Base-by-base conservation (phyloP, 2,888 invertebrate genomes). In the Drosophila cracens region DNA sequence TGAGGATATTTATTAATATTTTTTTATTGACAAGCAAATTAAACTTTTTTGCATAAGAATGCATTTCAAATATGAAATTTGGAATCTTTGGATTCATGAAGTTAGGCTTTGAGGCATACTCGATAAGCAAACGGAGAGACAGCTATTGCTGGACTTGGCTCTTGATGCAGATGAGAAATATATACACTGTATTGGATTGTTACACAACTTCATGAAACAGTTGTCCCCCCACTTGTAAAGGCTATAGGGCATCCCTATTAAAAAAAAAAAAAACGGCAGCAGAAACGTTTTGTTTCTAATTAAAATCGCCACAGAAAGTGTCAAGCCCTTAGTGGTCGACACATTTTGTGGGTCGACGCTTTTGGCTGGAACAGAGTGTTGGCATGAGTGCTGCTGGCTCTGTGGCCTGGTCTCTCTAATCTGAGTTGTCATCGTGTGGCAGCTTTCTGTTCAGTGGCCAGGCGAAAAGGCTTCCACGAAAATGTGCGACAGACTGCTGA, bases 251-350 rank as follows among this genome's bases (percentile, higher is more conserved):
- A 46, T 25, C 25, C 8, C 4, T 2, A n/a, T 18, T 18, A 18
- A 29, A 29, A 49, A 11, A 16, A 25, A 25, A 11, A 21, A 60
- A 38, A 57, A 51, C 48, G 31, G 60, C 49, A 61, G 61, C 53
- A 51, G 49, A 73, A 76, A 72, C 68, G 69, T 74, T 64, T 59
- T 59, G 71, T 75, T 89, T 89, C 89, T 84, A 85, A 85, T 89
- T 85, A 89, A 89, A 89, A 82, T 89, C 74, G 78, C 82, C 89
- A 76, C 87, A 85, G 88, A 86, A 85, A 89, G 88, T 88, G 86
- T 89, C 79, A 87, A 74, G 79, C 88, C 83, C 88, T 87, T 78
- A 71, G 71, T 62, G 81, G 59, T 58, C 48, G 64, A 69, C 60
- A 73, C 81, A 78, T 78, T 78, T 70, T 74, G 38, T 56, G 38